Base-by-base conservation (phyloP, 2,797 vertebrate genomes). In the Mus spretus region DNA sequence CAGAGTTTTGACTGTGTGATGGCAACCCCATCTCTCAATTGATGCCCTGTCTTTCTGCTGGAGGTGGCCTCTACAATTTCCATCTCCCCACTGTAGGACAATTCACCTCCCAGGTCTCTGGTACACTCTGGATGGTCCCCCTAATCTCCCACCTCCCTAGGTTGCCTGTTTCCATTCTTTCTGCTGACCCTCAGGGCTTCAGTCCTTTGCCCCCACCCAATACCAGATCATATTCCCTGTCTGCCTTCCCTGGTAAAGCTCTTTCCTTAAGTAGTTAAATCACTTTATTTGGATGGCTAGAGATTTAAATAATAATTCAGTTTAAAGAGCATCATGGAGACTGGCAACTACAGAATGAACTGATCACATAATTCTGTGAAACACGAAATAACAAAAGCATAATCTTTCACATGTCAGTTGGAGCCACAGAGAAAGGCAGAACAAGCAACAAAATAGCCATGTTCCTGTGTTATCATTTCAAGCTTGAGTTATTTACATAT, bases 211-310 rank as follows among this genome's bases (percentile, higher is more conserved):
- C 28, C 63, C 63, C 0, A 31, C 63, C 28, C 28, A 65, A 31
- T 65, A 65, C 63, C 28, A 65, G 63, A 31, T 65, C 11, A 14
- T 5, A 28, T 65, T 65, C 1, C 12, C 11, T 65, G 63, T 65
- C 63, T 12, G 65, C 63, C 31, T 65, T 65, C 26, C 28, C 63
- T 65, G 63, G 63, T 82, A 31, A 95, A 91, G 8, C 37, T 34
- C 10, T 65, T 78, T 40, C 84, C 55, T 78, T 96, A 34, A 91
- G 72, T 95, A 95, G 93, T 95, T 89, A 96, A 97, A 91, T 94
- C 63, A 72, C 91, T 79, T 47, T 95, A 28, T 72, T 78, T 0
- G 0, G 1, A n/a, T 59, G 8, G 0, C 28, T 28, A 94, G 67
- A 78, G 90, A 89, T 96, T 91, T n/a, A 22, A 6, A 70, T 7